Base-by-base conservation (phyloP, 2,888 invertebrate genomes). In the Blera fallax region DNA sequence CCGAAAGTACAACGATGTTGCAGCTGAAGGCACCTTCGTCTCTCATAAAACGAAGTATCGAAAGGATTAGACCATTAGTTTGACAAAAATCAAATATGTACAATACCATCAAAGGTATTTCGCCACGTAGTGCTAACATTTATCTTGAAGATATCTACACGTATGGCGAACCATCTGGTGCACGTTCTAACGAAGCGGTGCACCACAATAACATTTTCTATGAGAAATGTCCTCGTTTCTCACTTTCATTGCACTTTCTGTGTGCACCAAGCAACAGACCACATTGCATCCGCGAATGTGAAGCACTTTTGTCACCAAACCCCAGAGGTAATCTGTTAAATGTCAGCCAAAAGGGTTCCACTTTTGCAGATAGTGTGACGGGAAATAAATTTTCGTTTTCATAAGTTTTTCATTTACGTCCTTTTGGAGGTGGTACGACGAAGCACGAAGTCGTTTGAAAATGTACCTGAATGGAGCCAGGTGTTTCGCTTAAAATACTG, bases 301-400 rank as follows among this genome's bases (percentile, higher is more conserved):
- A 52, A 52, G 11, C 29, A 54, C 16, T 32, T 69, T 62, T 70
- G 58, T 34, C 64, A 65, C 58, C 48, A 65, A 79, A 58, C 43
- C 60, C 45, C 82, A 65, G 60, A 18, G 50, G 82, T 78, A 72
- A 78, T 78, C 72, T 78, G 18, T 72, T 72, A 72, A 67, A 72
- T 60, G 82, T 72, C 70, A 82, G n/a, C 72, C 27, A 43, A 58
- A 70, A 48, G 58, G 56, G n/a, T 70, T 77, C 7, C 54, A 64
- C n/a, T 40, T 40, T 60, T 45, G 14, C 29, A 62, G 54, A 60
- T 40, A 48, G 32, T 40, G 60, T 67, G 62, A 76, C 69, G 10
- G 32, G 45, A 69, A 37, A 69, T 69, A 37, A 76, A 76, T 76
- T 24, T 24, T n/a, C n/a, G n/a, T 29, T 70, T 52, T 54, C 27